Base-by-base conservation (phyloP, 2,113 vertebrate genomes). In the Crypturellus undulatus region DNA sequence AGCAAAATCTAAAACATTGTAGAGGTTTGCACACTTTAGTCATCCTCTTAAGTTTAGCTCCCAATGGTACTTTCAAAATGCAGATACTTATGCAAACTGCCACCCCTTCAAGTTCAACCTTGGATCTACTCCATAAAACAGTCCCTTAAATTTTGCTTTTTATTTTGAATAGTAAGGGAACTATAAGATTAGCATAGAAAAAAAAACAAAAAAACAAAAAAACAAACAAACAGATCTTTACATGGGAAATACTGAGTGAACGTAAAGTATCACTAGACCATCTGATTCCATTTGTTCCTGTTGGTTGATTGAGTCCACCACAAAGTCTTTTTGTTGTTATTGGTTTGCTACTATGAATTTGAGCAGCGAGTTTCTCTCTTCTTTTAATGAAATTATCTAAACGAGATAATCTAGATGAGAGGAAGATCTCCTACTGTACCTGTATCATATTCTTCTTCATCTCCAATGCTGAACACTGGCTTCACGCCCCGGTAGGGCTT, bases 371-470 rank as follows among this genome's bases (percentile, higher is more conserved):
- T 30, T 60, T 60, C 14, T 65, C 25, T 16, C 12, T 65, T 65
- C 25, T 16, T 14, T 65, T 19, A 36, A 6, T 62, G 56, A 36
- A n/a, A 89, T 72, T 90, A 11, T 56, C 22, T 76, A 76, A 62
- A 72, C 6, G 58, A 42, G 4, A 3, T 47, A n/a, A 69, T 89
- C 4, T 4, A 79, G 30, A 6, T n/a, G 79, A 91, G 18, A 60
- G 9, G 7, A 93, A 58, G 62, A 71, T 78, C 32, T 26, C 77
- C 45, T 88, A 94, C 96, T 65, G 64, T 93, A 99, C 99, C 99
- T 94, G 99, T 99, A 90, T 99, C 99, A 0, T 99, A 99, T 75
- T 99, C 99, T 72, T 99, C 99, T 97, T 99, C 99, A 89, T 99
- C 99, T 17, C 98, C 99, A 0, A 99, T 99, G 96, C 99, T 99